Conservation (phyloP, 2,888 invertebrate genomes). For the Steinernema hermaphroditum region DNA sequence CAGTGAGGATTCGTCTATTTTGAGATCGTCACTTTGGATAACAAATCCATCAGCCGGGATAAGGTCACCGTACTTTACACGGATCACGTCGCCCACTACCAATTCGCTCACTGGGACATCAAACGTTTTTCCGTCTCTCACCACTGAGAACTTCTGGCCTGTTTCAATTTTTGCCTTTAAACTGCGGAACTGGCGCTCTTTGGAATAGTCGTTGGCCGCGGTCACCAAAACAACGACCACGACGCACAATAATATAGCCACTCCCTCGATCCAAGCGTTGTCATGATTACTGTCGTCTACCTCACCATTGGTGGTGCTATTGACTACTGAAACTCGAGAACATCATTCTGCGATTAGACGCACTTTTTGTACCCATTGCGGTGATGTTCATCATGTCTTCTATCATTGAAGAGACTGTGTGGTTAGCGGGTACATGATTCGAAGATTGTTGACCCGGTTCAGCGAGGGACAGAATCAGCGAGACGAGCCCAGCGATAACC, state of each 20-base stretch:
- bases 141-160: slow-evolving; percentile 96
- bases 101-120: slow-evolving; percentile 93
- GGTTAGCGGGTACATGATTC: not conserved
- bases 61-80: slow-evolving; percentile 83
- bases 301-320: not conserved
- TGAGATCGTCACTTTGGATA: slow-evolving; percentile 94
- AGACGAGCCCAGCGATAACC: slow-evolving; percentile 61
- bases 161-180: slow-evolving; percentile 78
- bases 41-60: slow-evolving; percentile 96
- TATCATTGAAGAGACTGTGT: not conserved
- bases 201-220: slow-evolving; percentile 71
- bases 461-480: slow-evolving; percentile 63
- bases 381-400: not conserved
- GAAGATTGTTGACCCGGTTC: slow-evolving; percentile 48
- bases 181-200: slow-evolving; percentile 70
- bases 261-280: slow-evolving; percentile 71
- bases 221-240: slow-evolving; percentile 71
- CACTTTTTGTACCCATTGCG: not conserved
- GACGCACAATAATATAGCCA: slow-evolving; percentile 70
- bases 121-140: slow-evolving; percentile 85
- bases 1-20: slow-evolving; percentile 96
- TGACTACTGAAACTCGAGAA: not conserved
- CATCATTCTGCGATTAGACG: not conserved
- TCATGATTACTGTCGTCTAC: slow-evolving; percentile 65
- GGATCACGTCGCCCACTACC: slow-evolving; percentile 91